These are phyloP conservation scores for Toxostoma redivivum DNA, from an alignment of 2,113 vertebrate genomes.

Conservation along the genomic window DNA sequence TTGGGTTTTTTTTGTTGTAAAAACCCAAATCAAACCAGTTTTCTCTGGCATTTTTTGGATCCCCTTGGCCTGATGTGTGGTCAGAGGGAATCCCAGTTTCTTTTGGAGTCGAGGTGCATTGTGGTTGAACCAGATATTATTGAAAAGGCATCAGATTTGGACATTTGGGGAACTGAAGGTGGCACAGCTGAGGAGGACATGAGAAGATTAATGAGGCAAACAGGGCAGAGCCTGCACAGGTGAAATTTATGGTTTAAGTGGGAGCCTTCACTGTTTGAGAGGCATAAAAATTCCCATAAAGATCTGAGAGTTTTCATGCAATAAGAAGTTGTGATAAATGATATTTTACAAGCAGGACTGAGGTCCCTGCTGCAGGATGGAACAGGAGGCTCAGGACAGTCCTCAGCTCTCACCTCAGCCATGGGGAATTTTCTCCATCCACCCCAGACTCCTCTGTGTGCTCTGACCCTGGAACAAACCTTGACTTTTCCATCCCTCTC, in stretches of 20 bases:
- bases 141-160: not conserved
- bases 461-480: not conserved
- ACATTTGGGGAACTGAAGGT: not conserved
- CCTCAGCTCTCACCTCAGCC: not conserved
- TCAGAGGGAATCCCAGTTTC: not conserved
- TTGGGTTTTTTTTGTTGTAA: not conserved
- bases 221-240: not conserved
- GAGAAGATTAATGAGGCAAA: not conserved
- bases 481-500: not conserved
- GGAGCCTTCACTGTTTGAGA: not conserved
- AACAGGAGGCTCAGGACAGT: not conserved
- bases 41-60: not conserved
- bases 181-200: accelerated
- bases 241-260: not conserved
- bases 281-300: no score
- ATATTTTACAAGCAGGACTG: not conserved
- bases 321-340: not conserved
- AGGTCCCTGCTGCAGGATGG: not conserved
- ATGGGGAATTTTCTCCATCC: not conserved
- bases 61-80: not conserved
- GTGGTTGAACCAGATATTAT: not conserved
- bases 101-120: not conserved
- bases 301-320: not conserved
- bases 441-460: accelerated
- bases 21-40: not conserved